phyloP scores from a whole-genome alignment of 2,797 vertebrate species.

The Halcyon chelicuti region DNA sequence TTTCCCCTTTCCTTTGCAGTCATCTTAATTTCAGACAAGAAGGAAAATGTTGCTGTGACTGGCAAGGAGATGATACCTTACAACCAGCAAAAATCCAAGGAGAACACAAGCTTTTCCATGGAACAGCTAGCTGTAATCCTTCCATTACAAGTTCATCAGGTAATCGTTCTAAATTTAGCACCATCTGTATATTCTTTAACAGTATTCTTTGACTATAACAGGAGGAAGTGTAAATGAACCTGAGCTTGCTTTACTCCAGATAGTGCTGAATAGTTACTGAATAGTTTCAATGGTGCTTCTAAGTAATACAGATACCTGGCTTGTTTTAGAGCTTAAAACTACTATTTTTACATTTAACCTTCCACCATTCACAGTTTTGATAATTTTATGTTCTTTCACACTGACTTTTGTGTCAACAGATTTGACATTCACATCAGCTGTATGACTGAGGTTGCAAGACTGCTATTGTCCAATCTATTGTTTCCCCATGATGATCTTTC shows the following conservation, averaged over 20 bases:
- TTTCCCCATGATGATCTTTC: slow-evolving; percentile 25
- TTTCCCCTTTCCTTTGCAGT: background rate
- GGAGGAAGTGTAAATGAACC: background rate
- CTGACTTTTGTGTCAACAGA: background rate
- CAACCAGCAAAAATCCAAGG: background rate
- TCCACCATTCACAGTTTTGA: background rate
- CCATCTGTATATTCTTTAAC: background rate
- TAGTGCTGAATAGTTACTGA: background rate
- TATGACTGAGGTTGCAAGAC: background rate
- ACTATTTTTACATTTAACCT: slow-evolving; percentile 40
- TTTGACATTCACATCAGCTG: slow-evolving; percentile 1
- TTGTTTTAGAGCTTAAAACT: background rate
- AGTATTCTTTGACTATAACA: background rate
- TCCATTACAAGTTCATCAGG: background rate
- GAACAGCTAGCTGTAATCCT: background rate
- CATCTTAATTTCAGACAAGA: background rate
- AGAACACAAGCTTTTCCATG: background rate
- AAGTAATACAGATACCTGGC: background rate
- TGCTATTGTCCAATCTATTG: slow-evolving; percentile 33
- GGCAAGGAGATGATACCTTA: background rate
- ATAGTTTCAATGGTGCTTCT: background rate
- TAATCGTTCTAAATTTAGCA: background rate
- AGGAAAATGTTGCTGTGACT: background rate
- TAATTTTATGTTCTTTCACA: background rate
- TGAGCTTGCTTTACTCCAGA: background rate